Base-by-base conservation (phyloP, 1,140 invertebrate genomes). In the Ooceraea biroi region DNA sequence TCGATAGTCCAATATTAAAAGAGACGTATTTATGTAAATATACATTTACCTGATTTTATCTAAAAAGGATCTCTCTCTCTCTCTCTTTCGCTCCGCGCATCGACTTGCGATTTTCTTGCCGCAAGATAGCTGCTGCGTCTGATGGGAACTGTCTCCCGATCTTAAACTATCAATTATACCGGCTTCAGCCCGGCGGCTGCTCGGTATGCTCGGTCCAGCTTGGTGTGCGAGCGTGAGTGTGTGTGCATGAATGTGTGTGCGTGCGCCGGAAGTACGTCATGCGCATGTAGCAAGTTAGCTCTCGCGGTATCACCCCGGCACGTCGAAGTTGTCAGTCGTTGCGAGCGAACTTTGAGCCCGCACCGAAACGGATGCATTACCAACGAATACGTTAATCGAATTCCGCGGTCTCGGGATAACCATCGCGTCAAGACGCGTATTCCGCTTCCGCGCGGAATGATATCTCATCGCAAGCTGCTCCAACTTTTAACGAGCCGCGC, bases 351-450 rank as follows among this genome's bases (percentile, higher is more conserved):
- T 80, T 69, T 69, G 76, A 55, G 69, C 41, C 71, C 57, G 57
- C 36, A 17, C 36, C 50, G 65, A 80, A 57, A 57, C 12, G 41
- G 76, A 80, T 69, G 66, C 60, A 77, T 77, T 77, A 77, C 60
- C 27, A 69, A 71, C 50, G 41, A 57, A 80, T 69, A 57, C 36
- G 50, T 58, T 80, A 80, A 80, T 71, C 76, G 65, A 80, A 69
- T 80, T 80, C 57, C 65, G 65, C 41, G 65, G 58, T 44, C 48
- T 19, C 30, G 19, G 19, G 5, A 30, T 52, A 46, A 68, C 57
- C 58, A 80, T 60, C 66, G 77, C 61, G 57, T 44, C n/a, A 27
- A 71, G 27, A 50, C 44, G n/a, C n/a, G 36, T 60, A 50, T 80
- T 71, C 17, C 25, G 30, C 2, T 44, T n/a, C 10, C 41, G 60